Percentiles rank a stretch among this genome's conserved stretches.
Conservation (phyloP, 64 coral and sea anemone genomes). For the Porites australiensis region DNA sequence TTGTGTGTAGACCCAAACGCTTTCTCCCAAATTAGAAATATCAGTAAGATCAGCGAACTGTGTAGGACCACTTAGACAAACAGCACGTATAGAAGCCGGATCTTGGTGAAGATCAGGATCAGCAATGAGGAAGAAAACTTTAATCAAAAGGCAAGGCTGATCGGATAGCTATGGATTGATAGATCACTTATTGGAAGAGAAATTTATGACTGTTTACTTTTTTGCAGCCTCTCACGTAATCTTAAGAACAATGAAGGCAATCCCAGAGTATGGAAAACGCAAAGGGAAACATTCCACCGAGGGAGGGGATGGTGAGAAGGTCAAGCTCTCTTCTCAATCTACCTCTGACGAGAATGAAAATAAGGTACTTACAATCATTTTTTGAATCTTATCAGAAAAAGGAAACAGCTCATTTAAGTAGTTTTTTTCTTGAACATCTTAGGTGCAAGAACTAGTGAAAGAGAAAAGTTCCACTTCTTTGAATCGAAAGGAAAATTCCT, state of each 20-base stretch:
- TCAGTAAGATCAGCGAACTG: too few species aligned
- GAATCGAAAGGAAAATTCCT: conserved; percentile 40
- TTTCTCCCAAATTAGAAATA: too few species aligned
- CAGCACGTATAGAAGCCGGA: too few species aligned
- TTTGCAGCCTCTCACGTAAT: conserved; percentile 87
- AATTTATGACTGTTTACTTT: background rate
- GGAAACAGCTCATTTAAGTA: too few species aligned
- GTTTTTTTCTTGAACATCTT: background rate
- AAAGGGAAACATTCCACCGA: background rate
- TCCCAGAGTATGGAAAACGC: conserved; percentile 72
- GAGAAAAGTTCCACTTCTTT: conserved; percentile 49
- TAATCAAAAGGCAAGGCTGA: too few species aligned
- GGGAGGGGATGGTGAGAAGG: background rate
- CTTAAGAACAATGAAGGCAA: conserved; percentile 79
- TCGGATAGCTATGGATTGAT: too few species aligned
- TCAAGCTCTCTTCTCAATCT: background rate
- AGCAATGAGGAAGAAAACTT: too few species aligned
- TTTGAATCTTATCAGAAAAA: too few species aligned
- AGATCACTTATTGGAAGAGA: too few species aligned
- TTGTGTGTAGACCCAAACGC: too few species aligned
- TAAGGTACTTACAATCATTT: conserved; percentile 26
- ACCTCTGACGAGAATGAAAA: conserved; percentile 53
- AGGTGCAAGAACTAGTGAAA: conserved; percentile 28
- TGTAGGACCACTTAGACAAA: too few species aligned
- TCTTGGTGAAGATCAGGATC: too few species aligned